Conservation (phyloP, 2,797 vertebrate genomes). For the Lindbergichthys nudifrons region DNA sequence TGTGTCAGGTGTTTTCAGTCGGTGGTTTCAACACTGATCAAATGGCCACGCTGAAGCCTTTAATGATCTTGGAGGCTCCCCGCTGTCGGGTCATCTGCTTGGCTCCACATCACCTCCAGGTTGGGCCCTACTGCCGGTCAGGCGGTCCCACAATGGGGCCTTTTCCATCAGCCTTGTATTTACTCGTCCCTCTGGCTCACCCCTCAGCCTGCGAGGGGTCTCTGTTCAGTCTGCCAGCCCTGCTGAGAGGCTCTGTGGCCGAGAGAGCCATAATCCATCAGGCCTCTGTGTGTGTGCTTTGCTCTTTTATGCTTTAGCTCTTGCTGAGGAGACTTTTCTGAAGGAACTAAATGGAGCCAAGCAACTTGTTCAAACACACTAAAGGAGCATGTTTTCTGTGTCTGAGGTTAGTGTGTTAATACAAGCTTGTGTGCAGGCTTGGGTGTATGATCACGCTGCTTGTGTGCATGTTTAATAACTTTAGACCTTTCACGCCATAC, state of each 20-base stretch:
- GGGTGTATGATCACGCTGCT: conserved; percentile 42
- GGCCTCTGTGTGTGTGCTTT: conserved; percentile 56
- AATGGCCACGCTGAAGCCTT: conserved; percentile 74
- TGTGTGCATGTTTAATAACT: conserved; percentile 57
- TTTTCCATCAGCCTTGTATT: conserved; percentile 78
- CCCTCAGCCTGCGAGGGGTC: conserved; percentile 77
- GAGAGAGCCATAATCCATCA: conserved; percentile 75
- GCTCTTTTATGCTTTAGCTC: conserved; percentile 67
- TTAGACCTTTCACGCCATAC: conserved; percentile 51
- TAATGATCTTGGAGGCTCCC: conserved; percentile 74
- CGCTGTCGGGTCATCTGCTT: conserved; percentile 72
- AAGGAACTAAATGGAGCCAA: conserved; percentile 70
- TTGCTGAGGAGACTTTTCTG: conserved; percentile 64
- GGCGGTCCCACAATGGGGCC: conserved; percentile 68
- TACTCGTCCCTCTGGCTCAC: conserved; percentile 79
- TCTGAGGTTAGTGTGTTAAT: conserved; percentile 47
- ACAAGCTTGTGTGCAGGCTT: conserved; percentile 35
- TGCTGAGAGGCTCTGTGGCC: conserved; percentile 74
- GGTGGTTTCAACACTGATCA: conserved; percentile 79
- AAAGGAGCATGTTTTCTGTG: conserved; percentile 45
- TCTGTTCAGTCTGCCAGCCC: conserved; percentile 81
- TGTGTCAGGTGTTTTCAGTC: conserved; percentile 78
- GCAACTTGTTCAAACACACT: conserved; percentile 64
- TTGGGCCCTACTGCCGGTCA: conserved; percentile 69
- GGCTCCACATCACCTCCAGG: conserved; percentile 73